phyloP scores from a whole-genome alignment of 2,888 invertebrate species.

The Patella caerulea region DNA sequence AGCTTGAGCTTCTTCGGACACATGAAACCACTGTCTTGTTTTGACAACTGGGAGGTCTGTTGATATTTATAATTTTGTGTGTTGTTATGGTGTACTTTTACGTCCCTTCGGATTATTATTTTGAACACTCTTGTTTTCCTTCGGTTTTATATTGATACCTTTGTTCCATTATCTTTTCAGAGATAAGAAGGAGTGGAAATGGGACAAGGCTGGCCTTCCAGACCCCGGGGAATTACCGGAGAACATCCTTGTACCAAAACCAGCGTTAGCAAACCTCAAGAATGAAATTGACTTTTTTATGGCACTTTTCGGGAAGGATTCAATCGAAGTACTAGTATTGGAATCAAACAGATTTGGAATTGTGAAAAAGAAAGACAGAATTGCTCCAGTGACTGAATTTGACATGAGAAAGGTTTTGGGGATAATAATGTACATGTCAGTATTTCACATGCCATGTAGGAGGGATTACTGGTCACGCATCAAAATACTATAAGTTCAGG shows the following conservation, averaged over 20 bases:
- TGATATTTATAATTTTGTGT: no score
- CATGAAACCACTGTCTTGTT: no score
- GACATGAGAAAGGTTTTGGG: background rate
- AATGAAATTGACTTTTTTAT: background rate
- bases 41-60: no score
- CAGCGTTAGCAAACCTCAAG: background rate
- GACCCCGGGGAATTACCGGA: background rate
- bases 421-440: background rate
- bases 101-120: no score
- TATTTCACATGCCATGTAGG: background rate
- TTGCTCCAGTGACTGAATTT: background rate
- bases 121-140: no score
- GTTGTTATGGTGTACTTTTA: no score
- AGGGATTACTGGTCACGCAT: background rate
- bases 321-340: background rate
- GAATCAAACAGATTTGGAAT: background rate
- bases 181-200: background rate
- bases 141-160: background rate
- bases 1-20: no score
- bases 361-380: background rate
- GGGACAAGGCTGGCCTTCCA: background rate
- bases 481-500: background rate
- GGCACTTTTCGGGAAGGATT: background rate
- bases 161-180: background rate
- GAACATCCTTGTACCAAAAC: background rate